Percentiles rank a stretch among this genome's conserved stretches.
These are phyloP conservation scores for Ochropleura leucogaster DNA, from an alignment of 2,888 invertebrate species.

Conservation along the genomic window DNA sequence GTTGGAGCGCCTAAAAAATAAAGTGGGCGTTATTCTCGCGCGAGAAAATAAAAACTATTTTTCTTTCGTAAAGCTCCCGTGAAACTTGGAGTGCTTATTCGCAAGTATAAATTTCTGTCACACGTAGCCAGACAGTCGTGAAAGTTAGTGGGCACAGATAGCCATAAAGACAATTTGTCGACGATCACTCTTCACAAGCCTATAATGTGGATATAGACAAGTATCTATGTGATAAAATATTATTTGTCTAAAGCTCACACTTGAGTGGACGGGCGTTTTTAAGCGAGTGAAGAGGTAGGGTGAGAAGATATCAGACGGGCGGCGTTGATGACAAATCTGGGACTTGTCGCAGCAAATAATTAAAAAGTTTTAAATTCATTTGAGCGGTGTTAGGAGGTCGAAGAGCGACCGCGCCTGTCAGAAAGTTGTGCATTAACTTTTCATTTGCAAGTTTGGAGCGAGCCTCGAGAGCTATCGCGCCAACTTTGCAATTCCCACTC, in stretches of 20 bases:
- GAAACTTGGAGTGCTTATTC: constrained; percentile 72
- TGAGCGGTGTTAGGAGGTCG: constrained; percentile 77
- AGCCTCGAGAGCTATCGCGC: constrained; percentile 75
- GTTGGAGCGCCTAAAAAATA: constrained; percentile 67
- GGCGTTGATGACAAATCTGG: constrained; percentile 73
- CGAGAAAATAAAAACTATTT: constrained; percentile 70
- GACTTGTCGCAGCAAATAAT: constrained; percentile 78
- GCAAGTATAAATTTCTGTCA: constrained; percentile 72
- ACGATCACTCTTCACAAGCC: constrained; percentile 50
- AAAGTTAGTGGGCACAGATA: constrained; percentile 54
- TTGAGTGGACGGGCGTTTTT: constrained; percentile 11
- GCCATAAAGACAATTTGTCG: constrained; percentile 59
- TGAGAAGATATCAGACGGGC: constrained; percentile 45
- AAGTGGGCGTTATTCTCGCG: constrained; percentile 59
- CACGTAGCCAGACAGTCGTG: constrained; percentile 59
- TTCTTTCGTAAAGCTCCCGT: constrained; percentile 65
- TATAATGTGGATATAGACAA: constrained; percentile 44
- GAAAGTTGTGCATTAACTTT: constrained; percentile 87
- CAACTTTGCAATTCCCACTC: constrained; percentile 78
- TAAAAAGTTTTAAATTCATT: constrained; percentile 84
- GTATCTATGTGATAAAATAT: constrained; percentile 17
- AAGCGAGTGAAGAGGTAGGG: constrained; percentile 1
- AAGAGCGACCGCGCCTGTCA: constrained; percentile 80
- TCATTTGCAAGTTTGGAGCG: constrained; percentile 86
- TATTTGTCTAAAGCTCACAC: constrained; percentile 16